These are phyloP conservation scores for Thalassaphorura encarpata DNA, from an alignment of 1,140 invertebrate species.

Conservation along the genomic window DNA sequence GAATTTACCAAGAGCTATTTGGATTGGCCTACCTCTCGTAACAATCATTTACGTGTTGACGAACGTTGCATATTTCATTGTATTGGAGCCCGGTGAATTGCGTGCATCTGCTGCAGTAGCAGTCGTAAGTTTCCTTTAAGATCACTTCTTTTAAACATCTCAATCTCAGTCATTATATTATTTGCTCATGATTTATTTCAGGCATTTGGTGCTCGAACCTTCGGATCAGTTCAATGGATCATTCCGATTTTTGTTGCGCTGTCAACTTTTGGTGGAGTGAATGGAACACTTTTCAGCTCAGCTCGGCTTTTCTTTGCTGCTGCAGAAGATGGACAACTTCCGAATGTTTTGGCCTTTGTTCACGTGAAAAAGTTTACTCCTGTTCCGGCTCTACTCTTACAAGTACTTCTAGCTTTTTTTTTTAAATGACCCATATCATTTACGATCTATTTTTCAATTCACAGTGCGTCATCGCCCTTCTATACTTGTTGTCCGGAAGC, in stretches of 20 bases:
- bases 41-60: slow-evolving; percentile 76
- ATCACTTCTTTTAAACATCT: background rate
- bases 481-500: slow-evolving; percentile 59
- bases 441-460: slow-evolving; percentile 33
- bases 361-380: slow-evolving; percentile 64
- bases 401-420: slow-evolving; percentile 41
- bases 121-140: slow-evolving; percentile 52
- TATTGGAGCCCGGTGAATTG: slow-evolving; percentile 62
- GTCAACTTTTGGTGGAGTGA: slow-evolving; percentile 58
- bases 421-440: background rate
- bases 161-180: slow-evolving; percentile 2
- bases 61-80: slow-evolving; percentile 81
- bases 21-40: slow-evolving; percentile 74
- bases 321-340: slow-evolving; percentile 71
- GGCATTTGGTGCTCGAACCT: slow-evolving; percentile 68
- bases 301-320: slow-evolving; percentile 64
- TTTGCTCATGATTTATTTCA: slow-evolving; percentile 37
- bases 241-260: slow-evolving; percentile 69
- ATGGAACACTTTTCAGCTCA: slow-evolving; percentile 84
- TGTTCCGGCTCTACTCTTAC: slow-evolving; percentile 66
- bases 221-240: slow-evolving; percentile 61
- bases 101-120: slow-evolving; percentile 64
- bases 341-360: slow-evolving; percentile 61
- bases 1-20: slow-evolving; percentile 74
- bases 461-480: slow-evolving; percentile 58